Evolutionary conservation across 2,113 vertebrate genomes (phyloP).

Genomic region (Atherinomorus stipes): DNA sequence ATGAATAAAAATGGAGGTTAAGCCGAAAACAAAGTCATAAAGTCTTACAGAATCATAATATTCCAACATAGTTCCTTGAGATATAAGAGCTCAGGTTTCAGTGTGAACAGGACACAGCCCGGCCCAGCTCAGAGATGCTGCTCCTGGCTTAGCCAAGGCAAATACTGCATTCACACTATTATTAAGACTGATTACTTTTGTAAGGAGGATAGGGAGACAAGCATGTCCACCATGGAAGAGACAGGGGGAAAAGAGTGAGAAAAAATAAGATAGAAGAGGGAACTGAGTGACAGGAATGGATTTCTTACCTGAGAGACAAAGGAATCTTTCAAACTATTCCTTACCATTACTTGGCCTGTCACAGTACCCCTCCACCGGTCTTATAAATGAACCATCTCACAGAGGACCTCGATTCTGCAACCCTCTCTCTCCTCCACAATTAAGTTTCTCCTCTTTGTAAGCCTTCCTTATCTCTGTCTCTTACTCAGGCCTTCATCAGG

Average conservation of each 20-base stretch:
- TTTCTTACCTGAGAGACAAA: conserved; percentile 72
- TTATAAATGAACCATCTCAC: conserved; percentile 82
- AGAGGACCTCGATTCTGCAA: conserved; percentile 65
- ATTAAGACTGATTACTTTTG: conserved; percentile 68
- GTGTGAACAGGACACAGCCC: conserved; percentile 34
- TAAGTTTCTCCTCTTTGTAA: conserved; percentile 73
- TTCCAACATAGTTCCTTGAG: conserved; percentile 4
- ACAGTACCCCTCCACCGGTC: conserved; percentile 59
- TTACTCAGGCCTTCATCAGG: conserved; percentile 63
- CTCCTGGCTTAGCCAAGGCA: conserved; percentile 39
- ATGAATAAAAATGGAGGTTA: conserved; percentile 66
- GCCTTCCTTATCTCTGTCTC: conserved; percentile 64
- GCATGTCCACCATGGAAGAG: conserved; percentile 29
- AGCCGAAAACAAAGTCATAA: conserved; percentile 59
- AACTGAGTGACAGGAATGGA: conserved; percentile 61
- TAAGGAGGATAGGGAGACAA: conserved; percentile 29
- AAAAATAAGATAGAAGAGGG: conserved; percentile 59
- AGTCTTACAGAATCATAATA: conserved; percentile 37
- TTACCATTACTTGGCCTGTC: conserved; percentile 77
- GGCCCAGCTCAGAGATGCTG: conserved; percentile 28
- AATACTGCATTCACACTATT: conserved; percentile 56
- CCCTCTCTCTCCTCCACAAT: conserved; percentile 67
- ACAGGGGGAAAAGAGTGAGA: conserved; percentile 30
- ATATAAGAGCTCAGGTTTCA: conserved; percentile 27
- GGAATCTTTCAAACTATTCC: conserved; percentile 71